Evolutionary conservation across 2,797 vertebrate species (phyloP).

Genomic region (Myotis daubentonii): DNA sequence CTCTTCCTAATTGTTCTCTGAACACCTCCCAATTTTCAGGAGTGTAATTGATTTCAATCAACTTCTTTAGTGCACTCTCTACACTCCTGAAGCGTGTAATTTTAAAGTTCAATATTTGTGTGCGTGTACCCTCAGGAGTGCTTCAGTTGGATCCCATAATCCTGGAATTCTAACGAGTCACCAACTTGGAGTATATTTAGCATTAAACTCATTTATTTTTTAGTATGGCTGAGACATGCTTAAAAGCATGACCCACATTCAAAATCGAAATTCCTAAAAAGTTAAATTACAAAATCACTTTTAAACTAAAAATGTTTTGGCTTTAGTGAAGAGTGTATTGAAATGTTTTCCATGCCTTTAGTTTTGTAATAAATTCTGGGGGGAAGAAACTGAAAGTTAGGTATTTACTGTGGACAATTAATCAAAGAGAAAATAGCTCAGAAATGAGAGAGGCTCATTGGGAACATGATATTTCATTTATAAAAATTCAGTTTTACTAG

Average conservation of each 20-base stretch:
- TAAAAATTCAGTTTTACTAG: constrained; percentile 13
- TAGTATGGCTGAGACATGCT: neutral
- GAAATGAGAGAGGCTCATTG: neutral
- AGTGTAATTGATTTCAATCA: constrained; percentile 79
- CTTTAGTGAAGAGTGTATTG: neutral
- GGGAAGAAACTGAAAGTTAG: constrained; percentile 26
- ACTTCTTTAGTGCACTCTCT: constrained; percentile 69
- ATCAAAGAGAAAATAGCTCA: constrained; percentile 51
- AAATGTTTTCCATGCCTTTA: constrained; percentile 5
- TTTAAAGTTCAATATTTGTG: constrained; percentile 80
- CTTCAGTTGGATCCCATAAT: constrained; percentile 64
- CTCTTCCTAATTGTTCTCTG: constrained; percentile 76
- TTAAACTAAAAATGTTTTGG: neutral
- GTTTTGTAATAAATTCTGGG: neutral
- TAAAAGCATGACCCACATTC: neutral
- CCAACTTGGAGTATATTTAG: constrained; percentile 48
- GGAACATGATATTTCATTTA: constrained; percentile 39
- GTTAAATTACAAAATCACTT: constrained; percentile 23
- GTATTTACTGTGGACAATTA: constrained; percentile 18
- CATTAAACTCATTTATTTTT: constrained; percentile 39
- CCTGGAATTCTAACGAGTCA: constrained; percentile 60
- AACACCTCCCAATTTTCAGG: constrained; percentile 72
- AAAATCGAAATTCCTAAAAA: constrained; percentile 33
- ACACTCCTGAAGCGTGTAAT: constrained; percentile 70
- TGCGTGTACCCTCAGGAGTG: constrained; percentile 67